phyloP scores from a whole-genome alignment of 2,113 vertebrate species.

The Ardeotis arabs region DNA sequence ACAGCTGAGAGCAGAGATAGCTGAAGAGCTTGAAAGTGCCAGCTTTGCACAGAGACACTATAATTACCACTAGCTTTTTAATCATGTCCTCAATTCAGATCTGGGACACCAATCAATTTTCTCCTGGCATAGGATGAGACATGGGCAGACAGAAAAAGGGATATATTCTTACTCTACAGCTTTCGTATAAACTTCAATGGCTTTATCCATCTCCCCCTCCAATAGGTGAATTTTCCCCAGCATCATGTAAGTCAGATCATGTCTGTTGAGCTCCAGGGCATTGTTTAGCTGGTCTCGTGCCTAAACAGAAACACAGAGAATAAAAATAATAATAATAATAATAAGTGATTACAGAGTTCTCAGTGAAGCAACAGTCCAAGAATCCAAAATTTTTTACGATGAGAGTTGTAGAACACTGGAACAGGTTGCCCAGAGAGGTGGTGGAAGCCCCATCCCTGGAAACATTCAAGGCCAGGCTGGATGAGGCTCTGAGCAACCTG shows the following conservation, averaged over 20 bases:
- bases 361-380: not conserved
- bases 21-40: slow-evolving; percentile 3
- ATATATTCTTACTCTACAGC: slow-evolving; percentile 89
- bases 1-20: not conserved
- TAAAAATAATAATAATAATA: not conserved
- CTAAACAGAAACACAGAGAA: slow-evolving; percentile 75
- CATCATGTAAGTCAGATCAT: slow-evolving; percentile 90
- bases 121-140: not conserved
- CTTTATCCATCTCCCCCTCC: slow-evolving; percentile 85
- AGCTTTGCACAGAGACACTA: not conserved
- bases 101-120: not conserved
- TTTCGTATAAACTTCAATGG: slow-evolving; percentile 89
- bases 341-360: not conserved
- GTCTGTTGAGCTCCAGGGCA: slow-evolving; percentile 90
- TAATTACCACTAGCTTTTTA: slow-evolving; percentile 36
- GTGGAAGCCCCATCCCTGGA: no score
- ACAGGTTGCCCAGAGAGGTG: no score
- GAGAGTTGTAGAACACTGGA: no score
- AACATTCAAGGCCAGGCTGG: no score
- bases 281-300: slow-evolving; percentile 88
- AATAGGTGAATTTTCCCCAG: slow-evolving; percentile 90
- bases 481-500: no score
- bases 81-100: not conserved
- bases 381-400: no score
- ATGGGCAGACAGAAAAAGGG: not conserved